Conservation (phyloP, 2,888 invertebrate genomes). For the Strigamia crassipes region DNA sequence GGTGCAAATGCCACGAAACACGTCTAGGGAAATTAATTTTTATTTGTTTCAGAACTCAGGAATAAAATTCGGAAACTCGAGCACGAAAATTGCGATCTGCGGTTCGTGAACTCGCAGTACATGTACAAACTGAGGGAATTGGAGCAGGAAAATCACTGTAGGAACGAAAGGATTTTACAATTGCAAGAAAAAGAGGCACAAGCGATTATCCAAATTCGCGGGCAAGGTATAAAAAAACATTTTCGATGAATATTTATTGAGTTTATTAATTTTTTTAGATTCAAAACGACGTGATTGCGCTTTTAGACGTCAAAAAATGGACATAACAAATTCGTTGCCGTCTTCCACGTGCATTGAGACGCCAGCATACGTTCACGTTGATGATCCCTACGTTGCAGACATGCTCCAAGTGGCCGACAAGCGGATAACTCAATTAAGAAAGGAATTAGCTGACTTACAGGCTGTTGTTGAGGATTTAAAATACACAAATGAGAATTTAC, state of each 20-base stretch:
- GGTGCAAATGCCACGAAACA: background rate
- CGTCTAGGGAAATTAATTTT: background rate
- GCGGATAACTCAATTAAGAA: background rate
- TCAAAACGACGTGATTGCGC: background rate
- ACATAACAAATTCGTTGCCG: conserved; percentile 33
- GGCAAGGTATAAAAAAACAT: background rate
- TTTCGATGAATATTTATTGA: too few species aligned
- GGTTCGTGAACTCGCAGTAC: conserved; percentile 65
- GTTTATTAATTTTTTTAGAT: background rate
- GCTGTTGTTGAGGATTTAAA: conserved; percentile 2
- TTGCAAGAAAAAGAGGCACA: conserved; percentile 58
- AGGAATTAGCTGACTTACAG: background rate
- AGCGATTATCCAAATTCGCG: conserved; percentile 57
- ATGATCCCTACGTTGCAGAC: conserved; percentile 43
- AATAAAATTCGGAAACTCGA: conserved; percentile 64
- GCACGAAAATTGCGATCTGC: conserved; percentile 64
- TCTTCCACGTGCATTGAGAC: background rate
- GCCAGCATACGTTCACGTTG: conserved; percentile 18
- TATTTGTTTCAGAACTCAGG: conserved; percentile 70
- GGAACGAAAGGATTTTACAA: conserved; percentile 63
- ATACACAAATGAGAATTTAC: background rate
- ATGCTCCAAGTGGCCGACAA: conserved; percentile 43
- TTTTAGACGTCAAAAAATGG: conserved; percentile 45
- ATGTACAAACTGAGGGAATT: conserved; percentile 66
- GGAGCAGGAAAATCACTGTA: conserved; percentile 68